These are phyloP conservation scores for Pongo pygmaeus DNA, from an alignment of 2,113 vertebrate genomes.

Conservation along the genomic window DNA sequence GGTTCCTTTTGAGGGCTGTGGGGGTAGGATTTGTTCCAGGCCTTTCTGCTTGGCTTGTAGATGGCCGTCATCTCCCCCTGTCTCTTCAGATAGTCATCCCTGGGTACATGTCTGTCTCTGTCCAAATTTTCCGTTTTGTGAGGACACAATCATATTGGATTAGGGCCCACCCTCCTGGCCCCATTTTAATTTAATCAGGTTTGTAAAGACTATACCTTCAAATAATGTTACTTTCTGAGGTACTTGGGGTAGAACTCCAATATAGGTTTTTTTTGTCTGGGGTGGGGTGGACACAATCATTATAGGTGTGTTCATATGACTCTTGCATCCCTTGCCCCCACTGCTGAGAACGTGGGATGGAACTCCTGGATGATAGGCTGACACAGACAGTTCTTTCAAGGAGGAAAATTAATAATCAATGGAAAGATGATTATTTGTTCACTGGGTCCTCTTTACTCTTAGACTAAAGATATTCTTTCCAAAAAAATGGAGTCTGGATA, in stretches of 20 bases:
- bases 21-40: background rate
- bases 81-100: background rate
- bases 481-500: background rate
- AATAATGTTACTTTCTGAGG: background rate
- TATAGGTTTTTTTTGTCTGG: rapidly evolving
- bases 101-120: background rate
- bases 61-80: background rate
- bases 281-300: background rate
- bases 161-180: background rate
- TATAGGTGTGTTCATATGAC: background rate
- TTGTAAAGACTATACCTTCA: background rate
- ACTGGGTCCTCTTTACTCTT: background rate
- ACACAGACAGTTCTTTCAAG: background rate
- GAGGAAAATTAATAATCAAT: background rate
- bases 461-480: background rate
- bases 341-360: background rate
- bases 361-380: background rate
- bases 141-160: background rate
- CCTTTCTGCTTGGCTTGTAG: background rate
- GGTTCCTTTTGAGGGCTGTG: background rate
- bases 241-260: background rate
- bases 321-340: too few relatives aligned
- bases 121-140: background rate
- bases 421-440: slow-evolving; percentile 1
- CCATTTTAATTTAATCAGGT: slow-evolving; percentile 38